Evolutionary conservation across 2,113 vertebrate genomes (phyloP).

Genomic region (Picathartes gymnocephalus): DNA sequence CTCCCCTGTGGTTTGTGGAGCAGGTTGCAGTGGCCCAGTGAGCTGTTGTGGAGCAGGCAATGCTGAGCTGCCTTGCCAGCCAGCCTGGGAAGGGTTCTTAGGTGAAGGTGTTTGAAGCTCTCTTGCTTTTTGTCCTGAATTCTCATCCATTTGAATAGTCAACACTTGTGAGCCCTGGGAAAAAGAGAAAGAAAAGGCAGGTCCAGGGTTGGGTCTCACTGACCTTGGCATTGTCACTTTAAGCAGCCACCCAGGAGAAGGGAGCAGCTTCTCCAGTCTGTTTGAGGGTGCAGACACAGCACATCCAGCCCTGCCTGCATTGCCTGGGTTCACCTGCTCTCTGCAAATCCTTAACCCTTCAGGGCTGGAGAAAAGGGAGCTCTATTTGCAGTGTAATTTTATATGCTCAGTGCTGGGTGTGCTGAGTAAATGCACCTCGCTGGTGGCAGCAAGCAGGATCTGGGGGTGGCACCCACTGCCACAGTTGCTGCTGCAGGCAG

Average conservation of each 20-base stretch:
- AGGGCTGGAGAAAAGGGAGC: neutral
- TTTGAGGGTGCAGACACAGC: neutral
- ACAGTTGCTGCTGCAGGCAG: neutral
- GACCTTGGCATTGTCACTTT: constrained; percentile 3
- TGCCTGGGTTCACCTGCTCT: neutral
- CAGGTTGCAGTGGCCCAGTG: neutral
- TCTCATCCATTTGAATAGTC: neutral
- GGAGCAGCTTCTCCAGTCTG: neutral
- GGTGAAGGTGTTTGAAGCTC: neutral
- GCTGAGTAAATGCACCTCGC: accelerated
- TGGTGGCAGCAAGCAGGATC: neutral
- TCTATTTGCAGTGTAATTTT: neutral
- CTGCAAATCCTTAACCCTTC: neutral
- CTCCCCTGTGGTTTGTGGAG: neutral
- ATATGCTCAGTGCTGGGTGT: neutral
- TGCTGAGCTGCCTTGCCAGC: neutral
- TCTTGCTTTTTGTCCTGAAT: neutral
- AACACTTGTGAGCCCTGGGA: neutral
- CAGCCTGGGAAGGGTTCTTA: neutral
- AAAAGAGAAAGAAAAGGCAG: neutral
- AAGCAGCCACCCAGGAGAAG: neutral
- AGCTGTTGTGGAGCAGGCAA: neutral
- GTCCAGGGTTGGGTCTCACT: neutral
- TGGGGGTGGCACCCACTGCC: neutral
- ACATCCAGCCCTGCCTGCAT: neutral